A percentile compares a stretch with the other conserved stretches of the same genome.
phyloP scores from a whole-genome alignment of 2,888 invertebrate genomes.

The Pollenia griseotomentosa region DNA sequence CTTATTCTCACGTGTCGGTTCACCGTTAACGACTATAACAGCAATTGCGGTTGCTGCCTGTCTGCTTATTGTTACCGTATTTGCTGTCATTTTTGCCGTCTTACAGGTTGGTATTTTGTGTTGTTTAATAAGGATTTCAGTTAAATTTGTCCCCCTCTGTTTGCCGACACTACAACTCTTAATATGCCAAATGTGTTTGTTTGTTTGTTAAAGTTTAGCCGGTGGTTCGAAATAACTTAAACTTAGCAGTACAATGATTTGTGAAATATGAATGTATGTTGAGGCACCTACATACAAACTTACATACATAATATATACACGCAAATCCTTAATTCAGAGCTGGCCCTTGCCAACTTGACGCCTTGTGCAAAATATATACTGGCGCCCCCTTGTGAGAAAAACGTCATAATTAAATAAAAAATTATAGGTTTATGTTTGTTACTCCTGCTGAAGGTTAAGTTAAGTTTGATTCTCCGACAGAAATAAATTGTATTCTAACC shows the following conservation, averaged over 20 bases:
- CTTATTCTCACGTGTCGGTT: slow-evolving; percentile 81
- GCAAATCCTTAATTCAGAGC: slow-evolving; percentile 1
- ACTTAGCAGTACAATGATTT: slow-evolving; percentile 9
- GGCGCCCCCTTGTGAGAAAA: no score
- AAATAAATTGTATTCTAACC: no score
- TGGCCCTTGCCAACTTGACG: no score
- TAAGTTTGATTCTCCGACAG: no score
- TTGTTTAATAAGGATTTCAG: slow-evolving; percentile 41
- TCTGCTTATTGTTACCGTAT: slow-evolving; percentile 88
- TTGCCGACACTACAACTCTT: background rate
- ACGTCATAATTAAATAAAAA: no score
- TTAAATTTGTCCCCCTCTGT: background rate
- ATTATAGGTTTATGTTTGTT: no score
- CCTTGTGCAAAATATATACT: no score
- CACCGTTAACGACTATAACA: slow-evolving; percentile 87
- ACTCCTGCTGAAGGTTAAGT: no score
- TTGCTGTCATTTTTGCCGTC: slow-evolving; percentile 89
- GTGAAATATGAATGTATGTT: slow-evolving; percentile 7
- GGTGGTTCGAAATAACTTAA: background rate
- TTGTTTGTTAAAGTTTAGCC: background rate
- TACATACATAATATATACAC: background rate
- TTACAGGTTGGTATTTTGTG: slow-evolving; percentile 87
- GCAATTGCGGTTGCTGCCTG: slow-evolving; percentile 88
- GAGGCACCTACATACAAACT: background rate
- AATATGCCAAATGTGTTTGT: background rate